Evolutionary conservation across 2,113 vertebrate species (phyloP), one percentile per base, ranked within the genome.

Genomic region (Nestor notabilis): DNA sequence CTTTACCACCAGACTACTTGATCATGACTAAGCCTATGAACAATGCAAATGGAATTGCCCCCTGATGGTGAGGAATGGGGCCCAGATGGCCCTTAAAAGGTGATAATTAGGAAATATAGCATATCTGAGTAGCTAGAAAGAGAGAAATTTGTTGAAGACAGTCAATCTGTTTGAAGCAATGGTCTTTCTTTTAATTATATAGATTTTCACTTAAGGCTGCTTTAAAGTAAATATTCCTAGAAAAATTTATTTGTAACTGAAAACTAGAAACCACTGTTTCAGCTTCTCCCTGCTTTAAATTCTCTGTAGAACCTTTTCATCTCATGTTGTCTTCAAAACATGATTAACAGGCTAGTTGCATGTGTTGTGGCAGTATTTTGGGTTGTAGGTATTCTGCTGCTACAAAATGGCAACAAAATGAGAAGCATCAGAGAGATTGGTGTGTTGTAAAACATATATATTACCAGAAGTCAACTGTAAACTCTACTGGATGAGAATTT

Each of bases 71-170:
- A 99, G 99, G 99, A 99, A 99, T 99, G 99, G 98, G 98, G 98
- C 99, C 99, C 99, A 99, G 99, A 99, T 99, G 99, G 99, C 99
- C 99, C 99, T 99, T 99, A 99, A 99, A 99, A 99, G 99, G 99
- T 99, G 99, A 99, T 99, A 99, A 99, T 99, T 99, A 99, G 99
- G 99, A 99, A 99, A 99, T 99, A 99, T 99, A 98, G 98, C 98
- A 98, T 98, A 98, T 98, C 97, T 98, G 98, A 98, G 97, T 97
- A 98, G 98, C 97, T 98, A 98, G 98, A 98, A 98, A 98, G 97
- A 97, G 97, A 98, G 97, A 98, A 98, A 98, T 98, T 98, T 98
- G 97, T 98, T 98, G 98, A 98, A 98, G 98, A 98, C 97, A 98
- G 97, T 98, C 98, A 98, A 98, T 98, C 98, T 98, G 98, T 98